These are phyloP conservation scores for Larimichthys crocea DNA, from an alignment of 2,113 vertebrate species.

Conservation along the genomic window DNA sequence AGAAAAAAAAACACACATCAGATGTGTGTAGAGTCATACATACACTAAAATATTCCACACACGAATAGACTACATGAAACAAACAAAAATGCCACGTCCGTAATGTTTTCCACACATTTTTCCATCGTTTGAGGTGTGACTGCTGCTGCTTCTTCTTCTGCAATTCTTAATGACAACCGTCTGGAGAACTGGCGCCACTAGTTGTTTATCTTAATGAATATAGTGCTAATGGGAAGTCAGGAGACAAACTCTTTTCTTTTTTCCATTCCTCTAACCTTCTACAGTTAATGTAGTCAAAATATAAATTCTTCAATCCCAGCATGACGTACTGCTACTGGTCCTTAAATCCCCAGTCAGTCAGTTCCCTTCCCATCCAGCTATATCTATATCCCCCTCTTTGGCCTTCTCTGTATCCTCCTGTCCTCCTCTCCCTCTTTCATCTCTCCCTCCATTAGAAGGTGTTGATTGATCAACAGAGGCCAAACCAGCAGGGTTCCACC, in stretches of 20 bases:
- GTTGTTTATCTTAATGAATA: background rate
- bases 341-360: conserved; percentile 27
- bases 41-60: background rate
- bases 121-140: background rate
- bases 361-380: background rate
- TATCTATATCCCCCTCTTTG: conserved; percentile 19
- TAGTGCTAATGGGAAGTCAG: background rate
- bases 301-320: conserved; percentile 34
- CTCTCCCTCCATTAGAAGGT: conserved; percentile 61
- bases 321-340: conserved; percentile 11
- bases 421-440: conserved; percentile 55
- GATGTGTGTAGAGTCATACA: background rate
- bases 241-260: no score
- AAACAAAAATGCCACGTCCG: background rate
- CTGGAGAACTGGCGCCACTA: background rate
- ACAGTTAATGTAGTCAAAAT: background rate
- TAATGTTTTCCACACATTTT: background rate
- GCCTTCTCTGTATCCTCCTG: conserved; percentile 10
- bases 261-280: conserved; percentile 9
- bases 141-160: background rate
- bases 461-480: conserved; percentile 71
- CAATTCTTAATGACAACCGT: background rate
- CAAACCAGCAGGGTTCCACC: conserved; percentile 48
- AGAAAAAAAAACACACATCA: background rate
- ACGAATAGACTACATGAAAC: background rate